A percentile compares a stretch with the other conserved stretches of the same genome.
phyloP scores from a whole-genome alignment of 2,888 invertebrate species.

The Trichopoda pennipes region DNA sequence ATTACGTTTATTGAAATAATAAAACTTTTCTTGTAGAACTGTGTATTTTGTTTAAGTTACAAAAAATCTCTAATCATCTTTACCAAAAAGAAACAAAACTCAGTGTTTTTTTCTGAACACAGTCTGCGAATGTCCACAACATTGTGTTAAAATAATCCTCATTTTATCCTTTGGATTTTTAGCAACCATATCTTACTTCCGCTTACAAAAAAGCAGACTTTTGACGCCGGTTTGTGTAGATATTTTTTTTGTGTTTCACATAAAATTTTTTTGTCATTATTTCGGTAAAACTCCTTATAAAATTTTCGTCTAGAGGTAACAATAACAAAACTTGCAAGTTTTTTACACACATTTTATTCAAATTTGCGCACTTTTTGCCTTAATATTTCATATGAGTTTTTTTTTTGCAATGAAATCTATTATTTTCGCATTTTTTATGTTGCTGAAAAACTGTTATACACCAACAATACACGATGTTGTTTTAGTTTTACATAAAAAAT shows the following conservation, averaged over 20 bases:
- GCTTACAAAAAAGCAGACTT: conserved; percentile 59
- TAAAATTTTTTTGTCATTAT: conserved; percentile 21
- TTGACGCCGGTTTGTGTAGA: conserved; percentile 63
- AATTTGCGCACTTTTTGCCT: neutral
- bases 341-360: conserved; percentile 14
- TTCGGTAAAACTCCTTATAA: conserved; percentile 22
- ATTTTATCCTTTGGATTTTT: conserved; percentile 29
- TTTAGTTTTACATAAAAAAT: neutral
- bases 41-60: too few relatives aligned
- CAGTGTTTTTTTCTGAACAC: neutral
- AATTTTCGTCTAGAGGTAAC: conserved; percentile 1
- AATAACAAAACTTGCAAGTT: conserved; percentile 17
- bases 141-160: conserved; percentile 5
- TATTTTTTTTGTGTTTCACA: conserved; percentile 19
- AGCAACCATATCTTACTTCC: conserved; percentile 58
- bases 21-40: too few relatives aligned
- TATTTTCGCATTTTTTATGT: conserved; percentile 23
- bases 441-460: conserved; percentile 15
- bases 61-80: neutral
- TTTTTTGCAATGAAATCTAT: conserved; percentile 12
- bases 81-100: neutral
- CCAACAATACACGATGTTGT: neutral
- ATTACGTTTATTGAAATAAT: too few relatives aligned
- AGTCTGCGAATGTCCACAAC: neutral
- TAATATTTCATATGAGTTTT: neutral